These are phyloP conservation scores for Notamacropus eugenii DNA, from an alignment of 2,797 vertebrate genomes.

Conservation along the genomic window DNA sequence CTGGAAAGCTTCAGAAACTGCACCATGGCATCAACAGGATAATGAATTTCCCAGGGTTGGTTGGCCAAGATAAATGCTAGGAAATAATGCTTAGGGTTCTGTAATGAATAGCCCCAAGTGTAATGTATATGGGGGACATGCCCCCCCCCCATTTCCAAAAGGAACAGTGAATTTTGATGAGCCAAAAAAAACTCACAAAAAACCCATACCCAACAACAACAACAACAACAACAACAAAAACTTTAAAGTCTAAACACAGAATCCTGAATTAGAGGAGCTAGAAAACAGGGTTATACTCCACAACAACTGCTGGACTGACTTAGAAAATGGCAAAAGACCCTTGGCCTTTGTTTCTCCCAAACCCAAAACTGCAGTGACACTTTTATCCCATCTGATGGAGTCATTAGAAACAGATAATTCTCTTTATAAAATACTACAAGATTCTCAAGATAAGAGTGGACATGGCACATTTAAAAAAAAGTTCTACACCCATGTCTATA, in stretches of 20 bases:
- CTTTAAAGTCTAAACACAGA: neutral
- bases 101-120: neutral
- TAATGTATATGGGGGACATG: neutral
- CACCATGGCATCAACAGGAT: neutral
- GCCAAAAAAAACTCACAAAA: neutral
- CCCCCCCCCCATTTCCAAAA: neutral
- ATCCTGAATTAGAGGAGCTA: neutral
- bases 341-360: neutral
- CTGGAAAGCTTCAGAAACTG: neutral
- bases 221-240: neutral
- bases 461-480: neutral
- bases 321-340: neutral
- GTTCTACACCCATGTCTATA: neutral
- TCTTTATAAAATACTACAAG: slow-evolving; percentile 40
- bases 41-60: neutral
- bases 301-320: neutral
- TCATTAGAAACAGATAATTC: neutral
- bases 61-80: neutral
- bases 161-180: slow-evolving; percentile 26
- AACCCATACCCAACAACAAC: neutral
- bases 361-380: neutral
- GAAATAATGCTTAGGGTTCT: neutral
- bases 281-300: neutral
- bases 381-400: neutral
- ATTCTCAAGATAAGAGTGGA: slow-evolving; percentile 8